Conservation (phyloP, 1,140 invertebrate species). For the Cherax quadricarinatus region DNA sequence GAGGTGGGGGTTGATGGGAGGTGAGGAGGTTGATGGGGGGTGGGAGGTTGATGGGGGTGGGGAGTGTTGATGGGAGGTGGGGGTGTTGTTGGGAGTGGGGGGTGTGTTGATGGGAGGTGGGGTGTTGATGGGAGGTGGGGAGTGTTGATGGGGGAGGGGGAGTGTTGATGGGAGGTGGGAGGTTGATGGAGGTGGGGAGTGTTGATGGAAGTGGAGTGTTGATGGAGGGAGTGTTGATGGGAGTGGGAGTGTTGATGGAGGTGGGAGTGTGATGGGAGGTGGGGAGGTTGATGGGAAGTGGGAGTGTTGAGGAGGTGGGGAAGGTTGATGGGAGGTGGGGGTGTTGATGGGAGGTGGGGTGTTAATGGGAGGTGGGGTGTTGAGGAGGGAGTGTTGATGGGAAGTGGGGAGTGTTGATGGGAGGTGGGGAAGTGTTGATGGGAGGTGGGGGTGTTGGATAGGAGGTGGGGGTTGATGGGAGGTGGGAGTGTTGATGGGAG, state of each 20-base stretch:
- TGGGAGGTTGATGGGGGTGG: no score
- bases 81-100: neutral
- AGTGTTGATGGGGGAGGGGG: no score
- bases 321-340: no score
- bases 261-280: neutral
- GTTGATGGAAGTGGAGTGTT: neutral
- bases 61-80: no score
- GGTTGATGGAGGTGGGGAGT: neutral
- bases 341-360: no score
- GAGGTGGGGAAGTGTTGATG: neutral
- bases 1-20: no score
- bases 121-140: no score
- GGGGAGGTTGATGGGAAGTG: neutral
- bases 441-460: neutral
- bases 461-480: neutral
- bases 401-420: no score
- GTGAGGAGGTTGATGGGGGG: no score
- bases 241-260: neutral
- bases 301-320: neutral
- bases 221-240: neutral
- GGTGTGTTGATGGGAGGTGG: neutral
- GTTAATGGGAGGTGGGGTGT: neutral
- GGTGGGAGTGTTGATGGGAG: no score
- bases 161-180: no score
- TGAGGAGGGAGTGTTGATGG: neutral